These are phyloP conservation scores for Scomber japonicus DNA, from an alignment of 2,113 vertebrate species.

Conservation along the genomic window DNA sequence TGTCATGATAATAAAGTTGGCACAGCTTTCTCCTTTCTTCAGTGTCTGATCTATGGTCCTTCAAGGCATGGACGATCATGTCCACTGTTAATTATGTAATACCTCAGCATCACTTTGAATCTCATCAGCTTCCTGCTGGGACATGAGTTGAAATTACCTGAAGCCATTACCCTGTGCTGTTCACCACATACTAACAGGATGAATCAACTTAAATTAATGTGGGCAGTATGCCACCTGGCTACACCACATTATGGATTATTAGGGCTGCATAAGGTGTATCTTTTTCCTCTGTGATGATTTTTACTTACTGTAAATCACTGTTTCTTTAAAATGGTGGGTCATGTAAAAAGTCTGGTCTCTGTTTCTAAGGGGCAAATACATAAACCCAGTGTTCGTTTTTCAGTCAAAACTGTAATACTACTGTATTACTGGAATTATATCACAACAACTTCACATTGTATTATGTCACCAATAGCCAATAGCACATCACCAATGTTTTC, in stretches of 20 bases:
- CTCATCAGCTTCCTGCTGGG: neutral
- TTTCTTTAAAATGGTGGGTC: neutral
- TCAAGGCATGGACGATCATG: neutral
- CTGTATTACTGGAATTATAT: neutral
- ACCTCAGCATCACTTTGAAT: neutral
- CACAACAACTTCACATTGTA: neutral
- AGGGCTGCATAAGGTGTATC: neutral
- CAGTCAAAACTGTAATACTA: no score
- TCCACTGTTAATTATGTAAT: constrained; percentile 4
- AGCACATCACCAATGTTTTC: neutral
- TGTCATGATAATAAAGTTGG: neutral
- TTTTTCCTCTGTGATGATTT: neutral
- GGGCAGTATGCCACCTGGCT: neutral
- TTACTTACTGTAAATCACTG: neutral
- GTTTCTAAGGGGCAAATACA: no score
- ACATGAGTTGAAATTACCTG: neutral
- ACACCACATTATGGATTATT: neutral
- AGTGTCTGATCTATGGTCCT: neutral
- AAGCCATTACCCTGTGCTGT: neutral
- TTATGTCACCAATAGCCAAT: neutral
- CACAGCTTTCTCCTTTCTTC: neutral
- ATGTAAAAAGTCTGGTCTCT: no score
- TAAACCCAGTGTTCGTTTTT: no score
- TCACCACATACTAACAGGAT: neutral
- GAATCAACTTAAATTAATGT: neutral